A percentile compares a stretch with the other conserved stretches of the same genome.
phyloP scores from a whole-genome alignment of 2,113 vertebrate genomes.

The Aspiorhynchus laticeps region DNA sequence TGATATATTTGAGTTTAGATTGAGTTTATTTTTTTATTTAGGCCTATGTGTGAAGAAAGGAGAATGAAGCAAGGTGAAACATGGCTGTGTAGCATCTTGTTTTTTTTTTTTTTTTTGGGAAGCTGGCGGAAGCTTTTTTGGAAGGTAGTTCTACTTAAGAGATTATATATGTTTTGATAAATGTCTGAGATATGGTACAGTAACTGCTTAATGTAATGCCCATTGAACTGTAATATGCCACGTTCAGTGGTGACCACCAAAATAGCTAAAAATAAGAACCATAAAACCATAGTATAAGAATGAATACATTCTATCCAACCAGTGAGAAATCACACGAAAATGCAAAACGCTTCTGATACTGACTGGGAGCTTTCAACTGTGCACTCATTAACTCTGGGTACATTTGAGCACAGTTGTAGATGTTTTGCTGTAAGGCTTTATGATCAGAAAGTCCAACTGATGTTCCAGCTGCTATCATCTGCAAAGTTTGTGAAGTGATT shows the following conservation, averaged over 20 bases:
- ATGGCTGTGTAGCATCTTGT: not conserved
- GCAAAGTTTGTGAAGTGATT: slow-evolving; percentile 6
- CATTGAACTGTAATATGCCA: too few relatives aligned
- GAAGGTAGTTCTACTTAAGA: too few relatives aligned
- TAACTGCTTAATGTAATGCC: too few relatives aligned
- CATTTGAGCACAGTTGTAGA: slow-evolving; percentile 4
- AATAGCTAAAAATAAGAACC: too few relatives aligned
- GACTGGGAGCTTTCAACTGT: not conserved
- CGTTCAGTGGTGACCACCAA: too few relatives aligned
- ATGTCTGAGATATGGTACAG: too few relatives aligned
- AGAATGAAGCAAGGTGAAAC: not conserved
- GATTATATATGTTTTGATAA: too few relatives aligned
- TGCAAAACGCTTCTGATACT: not conserved
- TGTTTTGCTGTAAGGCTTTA: not conserved
- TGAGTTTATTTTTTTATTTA: not conserved
- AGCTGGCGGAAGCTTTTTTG: too few relatives aligned
- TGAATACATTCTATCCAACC: not conserved
- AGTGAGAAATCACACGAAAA: not conserved
- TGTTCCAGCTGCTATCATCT: not conserved
- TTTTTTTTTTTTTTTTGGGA: too few relatives aligned
- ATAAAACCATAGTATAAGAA: too few relatives aligned
- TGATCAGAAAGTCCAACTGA: slow-evolving; percentile 18
- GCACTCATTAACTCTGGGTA: not conserved
- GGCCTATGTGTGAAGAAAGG: not conserved
- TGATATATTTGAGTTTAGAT: not conserved